These are phyloP conservation scores for Epinephelus awoara DNA, from an alignment of 2,797 vertebrate genomes.

Conservation along the genomic window DNA sequence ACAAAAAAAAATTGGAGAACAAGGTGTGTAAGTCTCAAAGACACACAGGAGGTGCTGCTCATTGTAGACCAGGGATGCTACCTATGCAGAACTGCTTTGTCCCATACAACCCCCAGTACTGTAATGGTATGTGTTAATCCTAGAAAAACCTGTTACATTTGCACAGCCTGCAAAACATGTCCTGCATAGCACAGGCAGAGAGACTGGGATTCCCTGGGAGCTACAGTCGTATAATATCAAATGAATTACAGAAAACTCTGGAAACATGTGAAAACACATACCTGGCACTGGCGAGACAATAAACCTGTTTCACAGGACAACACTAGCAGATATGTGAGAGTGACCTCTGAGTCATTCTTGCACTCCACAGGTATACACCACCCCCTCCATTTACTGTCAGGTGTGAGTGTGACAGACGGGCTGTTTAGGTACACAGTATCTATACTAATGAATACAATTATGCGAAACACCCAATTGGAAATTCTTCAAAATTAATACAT, in stretches of 20 bases:
- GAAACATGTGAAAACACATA: conserved; percentile 31
- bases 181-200: conserved; percentile 36
- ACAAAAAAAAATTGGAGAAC: neutral
- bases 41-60: conserved; percentile 26
- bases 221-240: conserved; percentile 35
- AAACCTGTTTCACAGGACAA: conserved; percentile 44
- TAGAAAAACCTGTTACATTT: conserved; percentile 60
- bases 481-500: neutral
- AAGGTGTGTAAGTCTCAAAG: conserved; percentile 4
- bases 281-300: conserved; percentile 8
- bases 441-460: neutral
- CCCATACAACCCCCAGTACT: conserved; percentile 37
- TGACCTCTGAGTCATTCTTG: conserved; percentile 48
- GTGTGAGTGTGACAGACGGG: conserved; percentile 29
- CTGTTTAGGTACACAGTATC: conserved; percentile 8
- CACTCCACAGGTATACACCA: conserved; percentile 39
- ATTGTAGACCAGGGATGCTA: conserved; percentile 42
- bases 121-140: conserved; percentile 69
- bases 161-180: conserved; percentile 47
- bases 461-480: neutral
- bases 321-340: conserved; percentile 24
- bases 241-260: conserved; percentile 28
- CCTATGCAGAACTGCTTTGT: conserved; percentile 47
- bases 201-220: conserved; percentile 56
- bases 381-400: conserved; percentile 32